Evolutionary conservation across 2,113 vertebrate genomes (phyloP).

Genomic region (Caranx ignobilis): DNA sequence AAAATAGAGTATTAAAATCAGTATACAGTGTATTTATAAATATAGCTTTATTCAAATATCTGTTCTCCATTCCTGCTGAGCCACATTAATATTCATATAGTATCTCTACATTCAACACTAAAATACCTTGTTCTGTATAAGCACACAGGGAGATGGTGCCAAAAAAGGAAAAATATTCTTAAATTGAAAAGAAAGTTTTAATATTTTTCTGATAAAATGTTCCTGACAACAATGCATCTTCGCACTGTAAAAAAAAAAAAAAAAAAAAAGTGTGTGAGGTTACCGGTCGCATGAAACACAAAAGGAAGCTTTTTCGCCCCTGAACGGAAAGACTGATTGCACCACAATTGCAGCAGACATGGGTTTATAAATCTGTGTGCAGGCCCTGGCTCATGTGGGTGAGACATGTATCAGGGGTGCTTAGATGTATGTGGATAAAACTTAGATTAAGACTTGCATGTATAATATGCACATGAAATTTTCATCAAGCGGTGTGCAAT

Average conservation of each 20-base stretch:
- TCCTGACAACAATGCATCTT: constrained; percentile 27
- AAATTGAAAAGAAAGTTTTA: not conserved
- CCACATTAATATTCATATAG: not conserved
- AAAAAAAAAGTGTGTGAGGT: constrained; percentile 1
- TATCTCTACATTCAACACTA: not conserved
- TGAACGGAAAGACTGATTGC: constrained; percentile 67
- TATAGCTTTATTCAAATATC: not conserved
- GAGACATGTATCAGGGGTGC: constrained; percentile 32
- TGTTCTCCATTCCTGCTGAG: not conserved
- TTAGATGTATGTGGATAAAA: constrained; percentile 6
- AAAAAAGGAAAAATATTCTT: not conserved
- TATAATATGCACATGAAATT: not conserved
- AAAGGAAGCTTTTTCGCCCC: constrained; percentile 20
- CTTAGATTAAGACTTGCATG: not conserved
- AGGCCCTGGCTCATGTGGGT: constrained; percentile 23
- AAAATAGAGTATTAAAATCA: not conserved
- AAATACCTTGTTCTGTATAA: not conserved
- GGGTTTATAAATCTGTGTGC: constrained; percentile 25
- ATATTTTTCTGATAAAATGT: constrained; percentile 7
- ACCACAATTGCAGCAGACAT: constrained; percentile 50
- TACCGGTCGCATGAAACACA: constrained; percentile 45
- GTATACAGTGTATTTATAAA: not conserved
- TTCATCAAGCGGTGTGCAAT: not conserved
- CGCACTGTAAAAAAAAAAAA: not conserved
- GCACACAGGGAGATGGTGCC: not conserved